A percentile compares a stretch with the other conserved stretches of the same genome.
These are phyloP conservation scores for Parnassius apollo DNA, from an alignment of 2,888 invertebrate genomes.

Conservation along the genomic window DNA sequence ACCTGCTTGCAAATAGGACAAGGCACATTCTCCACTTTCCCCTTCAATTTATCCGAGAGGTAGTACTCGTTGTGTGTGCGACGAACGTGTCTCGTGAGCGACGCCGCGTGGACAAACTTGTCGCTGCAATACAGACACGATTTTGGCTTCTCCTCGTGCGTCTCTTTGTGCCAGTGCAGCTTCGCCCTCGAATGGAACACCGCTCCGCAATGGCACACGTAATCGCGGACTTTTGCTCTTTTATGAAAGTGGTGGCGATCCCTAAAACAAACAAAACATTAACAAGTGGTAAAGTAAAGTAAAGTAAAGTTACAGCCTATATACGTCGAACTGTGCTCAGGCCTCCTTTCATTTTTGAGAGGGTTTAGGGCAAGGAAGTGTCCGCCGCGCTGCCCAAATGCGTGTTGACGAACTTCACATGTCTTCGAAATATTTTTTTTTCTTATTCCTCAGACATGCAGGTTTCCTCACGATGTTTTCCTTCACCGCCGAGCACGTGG, in stretches of 20 bases:
- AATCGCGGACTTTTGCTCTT: constrained; percentile 85
- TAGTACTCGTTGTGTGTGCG: constrained; percentile 89
- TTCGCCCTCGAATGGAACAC: constrained; percentile 92
- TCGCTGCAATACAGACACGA: constrained; percentile 92
- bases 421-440: no score
- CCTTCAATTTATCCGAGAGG: constrained; percentile 82
- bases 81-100: constrained; percentile 91
- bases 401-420: no score
- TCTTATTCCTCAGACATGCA: no score
- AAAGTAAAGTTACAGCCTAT: no score
- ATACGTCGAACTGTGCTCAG: no score
- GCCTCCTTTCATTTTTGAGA: no score
- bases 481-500: no score
- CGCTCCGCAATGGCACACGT: constrained; percentile 89
- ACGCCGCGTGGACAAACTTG: constrained; percentile 91
- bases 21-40: constrained; percentile 85
- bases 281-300: no score
- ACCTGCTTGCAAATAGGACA: constrained; percentile 88
- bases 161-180: constrained; percentile 92
- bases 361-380: no score
- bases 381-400: no score
- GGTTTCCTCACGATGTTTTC: no score
- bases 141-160: constrained; percentile 90
- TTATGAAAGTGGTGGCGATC: constrained; percentile 88
- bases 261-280: constrained; percentile 38